Base-by-base conservation (phyloP, 2,113 vertebrate genomes). In the Illadopsis cleaveri region DNA sequence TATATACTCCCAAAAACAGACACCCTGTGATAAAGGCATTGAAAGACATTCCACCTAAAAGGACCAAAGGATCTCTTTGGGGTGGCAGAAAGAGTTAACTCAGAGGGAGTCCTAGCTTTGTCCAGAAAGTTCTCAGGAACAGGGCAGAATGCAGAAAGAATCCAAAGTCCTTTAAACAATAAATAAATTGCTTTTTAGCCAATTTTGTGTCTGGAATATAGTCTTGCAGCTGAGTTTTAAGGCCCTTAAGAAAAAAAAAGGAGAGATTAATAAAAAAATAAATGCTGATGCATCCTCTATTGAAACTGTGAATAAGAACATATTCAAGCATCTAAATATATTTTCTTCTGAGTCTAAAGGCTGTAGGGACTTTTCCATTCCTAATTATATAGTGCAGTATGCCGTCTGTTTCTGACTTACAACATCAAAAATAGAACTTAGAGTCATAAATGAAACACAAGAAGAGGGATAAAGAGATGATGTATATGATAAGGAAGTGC, bases 301-400 rank as follows among this genome's bases (percentile, higher is more conserved):
- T 93, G 60, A 78, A 93, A 66, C n/a, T 71, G 12, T 90, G 88
- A 93, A 93, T 64, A 93, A 68, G 64, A 95, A 37, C 25, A 75
- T 81, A 78, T 86, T 95, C 38, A 71, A 57, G 51, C 33, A 89
- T 95, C 93, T 92, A 81, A 94, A 96, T 86, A 68, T 83, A 92
- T 94, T 94, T 94, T 86, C 45, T 92, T 90, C 76, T 65, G 47
- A 90, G 56, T 65, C 33, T 83, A 86, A 92, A 77, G 85, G 48
- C 90, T 93, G 66, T 86, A 86, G 69, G 93, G 94, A 81, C 83
- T 93, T 96, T 89, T 94, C 85, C 88, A 56, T 66, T 96, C 68
- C 69, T 96, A 95, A 96, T 93, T 96, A 90, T 65, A 57, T 61
- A 90, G 79, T 92, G 64, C 42, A 77, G 45, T 62, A 73, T 69